Evolutionary conservation across 2,113 vertebrate genomes (phyloP), one percentile per base, ranked within the genome.

Genomic region (Actenoides hombroni): DNA sequence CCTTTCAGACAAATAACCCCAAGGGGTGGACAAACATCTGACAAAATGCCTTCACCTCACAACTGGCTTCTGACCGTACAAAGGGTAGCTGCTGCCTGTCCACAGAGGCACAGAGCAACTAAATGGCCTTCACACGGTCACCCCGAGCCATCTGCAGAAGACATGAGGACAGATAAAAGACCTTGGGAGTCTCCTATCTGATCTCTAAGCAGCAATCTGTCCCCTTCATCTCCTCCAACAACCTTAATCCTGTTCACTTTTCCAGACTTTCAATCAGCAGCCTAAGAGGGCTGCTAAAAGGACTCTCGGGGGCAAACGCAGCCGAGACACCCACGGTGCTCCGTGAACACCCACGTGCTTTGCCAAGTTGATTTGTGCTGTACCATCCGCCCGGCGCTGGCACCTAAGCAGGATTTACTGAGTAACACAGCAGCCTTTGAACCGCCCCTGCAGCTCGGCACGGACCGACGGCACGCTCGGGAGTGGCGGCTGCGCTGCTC

Each of bases 401-500:
- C 67, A 74, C 69, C 61, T 18, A 11, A 51, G 76, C 28, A 31
- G 46, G 68, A 31, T 79, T 67, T 25, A 33, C 77, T 93, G 29
- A 37, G 37, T 15, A 54, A 11, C n/a, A 16, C 5, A 1, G 35
- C 31, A 16, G 15, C 48, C 74, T 75, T 68, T 37, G 9, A 31
- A 56, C 48, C 46, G 37, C 1, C n/a, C 6, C 1, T 48, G 21
- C 8, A 13, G 83, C 33, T 68, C 51, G 59, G 49, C n/a, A 26
- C 0, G 10, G 65, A 19, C 12, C 1, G 3, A 18, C 3, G 39
- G 11, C 7, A 37, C 57, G 4, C 77, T 71, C 15, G 4, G 46
- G n/a, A 57, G 73, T 19, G 49, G 2, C 4, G 24, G 59, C 46
- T 64, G 57, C 44, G 4, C 26, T 1, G 60, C 60, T 70, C 23